phyloP scores from a whole-genome alignment of 2,113 vertebrate species.

The Nothobranchius kuhntae region DNA sequence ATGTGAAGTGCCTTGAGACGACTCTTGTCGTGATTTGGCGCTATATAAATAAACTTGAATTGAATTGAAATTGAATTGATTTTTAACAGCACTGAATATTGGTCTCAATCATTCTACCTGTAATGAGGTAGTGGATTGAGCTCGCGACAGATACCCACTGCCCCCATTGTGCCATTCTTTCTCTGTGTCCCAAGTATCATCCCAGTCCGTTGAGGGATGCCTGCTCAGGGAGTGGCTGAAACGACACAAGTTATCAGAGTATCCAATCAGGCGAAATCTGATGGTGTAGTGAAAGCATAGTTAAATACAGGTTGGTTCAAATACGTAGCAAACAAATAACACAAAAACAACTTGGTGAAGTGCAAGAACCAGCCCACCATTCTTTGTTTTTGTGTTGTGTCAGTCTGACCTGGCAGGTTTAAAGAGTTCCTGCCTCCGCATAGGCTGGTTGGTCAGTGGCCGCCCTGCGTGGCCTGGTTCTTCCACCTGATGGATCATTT shows the following conservation, averaged over 20 bases:
- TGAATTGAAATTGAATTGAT: too few relatives aligned
- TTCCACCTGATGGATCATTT: conserved; percentile 78
- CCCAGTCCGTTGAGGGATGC: conserved; percentile 73
- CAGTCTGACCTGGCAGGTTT: conserved; percentile 89
- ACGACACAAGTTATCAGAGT: conserved; percentile 19
- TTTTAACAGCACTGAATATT: too few relatives aligned
- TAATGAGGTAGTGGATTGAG: conserved; percentile 71
- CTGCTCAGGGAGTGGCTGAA: conserved; percentile 78
- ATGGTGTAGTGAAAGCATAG: conserved; percentile 5
- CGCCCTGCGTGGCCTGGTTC: conserved; percentile 34
- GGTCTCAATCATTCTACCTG: conserved; percentile 38
- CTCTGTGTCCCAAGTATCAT: conserved; percentile 63
- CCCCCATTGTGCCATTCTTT: conserved; percentile 58
- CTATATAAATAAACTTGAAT: too few relatives aligned
- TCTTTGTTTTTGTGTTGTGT: conserved; percentile 66
- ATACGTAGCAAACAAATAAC: not conserved
- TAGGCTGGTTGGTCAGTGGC: conserved; percentile 72
- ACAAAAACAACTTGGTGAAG: conserved; percentile 1
- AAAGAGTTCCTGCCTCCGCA: conserved; percentile 87
- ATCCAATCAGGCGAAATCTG: not conserved
- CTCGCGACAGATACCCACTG: conserved; percentile 66
- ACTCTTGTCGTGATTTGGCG: too few relatives aligned
- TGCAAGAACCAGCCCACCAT: not conserved
- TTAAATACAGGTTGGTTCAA: not conserved
- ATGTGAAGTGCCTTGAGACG: too few relatives aligned